Conservation (phyloP, 2,888 invertebrate genomes). For the Amphipyra tragopoginis region DNA sequence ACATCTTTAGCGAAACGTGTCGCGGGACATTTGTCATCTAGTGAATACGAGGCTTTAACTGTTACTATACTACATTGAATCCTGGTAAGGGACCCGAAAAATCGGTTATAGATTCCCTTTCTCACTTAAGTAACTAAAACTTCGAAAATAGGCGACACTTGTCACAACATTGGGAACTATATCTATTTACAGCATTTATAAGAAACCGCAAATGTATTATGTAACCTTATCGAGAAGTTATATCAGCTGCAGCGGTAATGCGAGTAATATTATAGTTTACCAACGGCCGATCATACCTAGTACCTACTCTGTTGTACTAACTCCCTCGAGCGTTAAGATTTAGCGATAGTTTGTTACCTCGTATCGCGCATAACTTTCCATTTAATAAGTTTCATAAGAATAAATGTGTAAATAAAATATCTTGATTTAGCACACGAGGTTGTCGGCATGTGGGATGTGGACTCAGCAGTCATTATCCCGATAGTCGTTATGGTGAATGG, state of each 20-base stretch:
- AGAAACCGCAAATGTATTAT: conserved; percentile 28
- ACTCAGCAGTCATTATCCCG: too few species aligned
- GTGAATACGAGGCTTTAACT: too few species aligned
- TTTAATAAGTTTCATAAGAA: conserved; percentile 70
- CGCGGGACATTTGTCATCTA: too few species aligned
- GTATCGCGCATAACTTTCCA: conserved; percentile 65
- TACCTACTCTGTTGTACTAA: conserved; percentile 45
- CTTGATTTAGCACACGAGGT: too few species aligned
- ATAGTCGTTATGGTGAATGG: too few species aligned
- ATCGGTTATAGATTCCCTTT: too few species aligned
- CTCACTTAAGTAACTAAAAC: background rate
- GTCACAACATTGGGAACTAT: conserved; percentile 6
- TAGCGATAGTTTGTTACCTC: conserved; percentile 61
- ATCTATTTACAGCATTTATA: background rate
- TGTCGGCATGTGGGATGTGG: too few species aligned
- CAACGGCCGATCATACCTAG: conserved; percentile 46
- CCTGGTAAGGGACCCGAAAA: too few species aligned
- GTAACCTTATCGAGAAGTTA: conserved; percentile 42
- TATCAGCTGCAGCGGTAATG: conserved; percentile 34
- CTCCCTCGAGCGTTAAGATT: conserved; percentile 68
- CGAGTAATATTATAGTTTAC: conserved; percentile 48
- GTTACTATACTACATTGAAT: too few species aligned
- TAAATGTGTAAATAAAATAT: conserved; percentile 64
- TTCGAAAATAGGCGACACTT: conserved; percentile 2
- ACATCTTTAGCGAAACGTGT: too few species aligned